Percentiles rank a stretch among this genome's conserved stretches.
phyloP scores from a whole-genome alignment of 2,888 invertebrate species.

The Melanostoma mellinum region DNA sequence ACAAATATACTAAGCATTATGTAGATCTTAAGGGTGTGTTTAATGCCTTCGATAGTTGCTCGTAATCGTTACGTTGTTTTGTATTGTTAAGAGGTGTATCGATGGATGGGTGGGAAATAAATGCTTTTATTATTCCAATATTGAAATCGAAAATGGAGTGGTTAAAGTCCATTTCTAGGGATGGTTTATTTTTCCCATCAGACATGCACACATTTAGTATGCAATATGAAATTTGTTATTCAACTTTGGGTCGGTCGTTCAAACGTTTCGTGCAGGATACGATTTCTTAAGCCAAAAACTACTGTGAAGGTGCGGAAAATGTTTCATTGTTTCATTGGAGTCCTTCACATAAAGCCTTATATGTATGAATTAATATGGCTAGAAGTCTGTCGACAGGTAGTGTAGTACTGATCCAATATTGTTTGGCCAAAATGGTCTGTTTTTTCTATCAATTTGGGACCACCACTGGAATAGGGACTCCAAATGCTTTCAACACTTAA shows the following conservation, averaged over 20 bases:
- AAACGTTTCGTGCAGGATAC: not conserved
- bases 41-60: slow-evolving; percentile 68
- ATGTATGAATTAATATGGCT: not conserved
- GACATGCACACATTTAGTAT: slow-evolving; percentile 35
- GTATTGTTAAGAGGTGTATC: slow-evolving; percentile 8
- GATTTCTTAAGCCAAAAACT: not conserved
- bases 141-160: slow-evolving; percentile 36
- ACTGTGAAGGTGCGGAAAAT: not conserved
- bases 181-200: slow-evolving; percentile 20
- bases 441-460: no score
- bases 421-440: no score
- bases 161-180: slow-evolving; percentile 25
- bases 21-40: slow-evolving; percentile 71
- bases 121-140: slow-evolving; percentile 65
- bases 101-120: slow-evolving; percentile 29
- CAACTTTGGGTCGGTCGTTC: not conserved
- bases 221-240: slow-evolving; percentile 17
- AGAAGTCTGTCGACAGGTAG: no score
- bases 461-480: no score
- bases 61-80: slow-evolving; percentile 58
- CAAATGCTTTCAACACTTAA: no score
- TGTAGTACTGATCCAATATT: no score
- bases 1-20: slow-evolving; percentile 61
- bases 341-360: not conserved
- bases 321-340: not conserved